phyloP scores from a whole-genome alignment of 2,113 vertebrate species.

The Siniperca chuatsi region DNA sequence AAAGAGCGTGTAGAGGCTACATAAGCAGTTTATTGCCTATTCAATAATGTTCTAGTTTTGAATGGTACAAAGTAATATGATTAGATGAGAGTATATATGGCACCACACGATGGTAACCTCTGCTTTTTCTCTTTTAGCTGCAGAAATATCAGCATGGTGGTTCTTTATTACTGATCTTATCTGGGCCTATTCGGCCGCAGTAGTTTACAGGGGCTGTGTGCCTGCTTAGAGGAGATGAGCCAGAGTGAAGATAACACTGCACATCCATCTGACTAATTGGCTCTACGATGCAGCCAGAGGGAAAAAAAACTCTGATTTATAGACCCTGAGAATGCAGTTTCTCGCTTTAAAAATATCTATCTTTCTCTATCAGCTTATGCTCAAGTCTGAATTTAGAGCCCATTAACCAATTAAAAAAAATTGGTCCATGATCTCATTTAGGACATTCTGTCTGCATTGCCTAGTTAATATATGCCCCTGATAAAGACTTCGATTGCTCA shows the following conservation, averaged over 20 bases:
- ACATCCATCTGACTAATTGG: conserved; percentile 80
- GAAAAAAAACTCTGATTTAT: conserved; percentile 59
- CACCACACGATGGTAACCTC: conserved; percentile 1
- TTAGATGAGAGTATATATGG: conserved; percentile 23
- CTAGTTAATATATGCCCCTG: conserved; percentile 6
- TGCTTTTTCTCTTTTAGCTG: conserved; percentile 37
- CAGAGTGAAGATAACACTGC: conserved; percentile 62
- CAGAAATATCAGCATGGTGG: conserved; percentile 52
- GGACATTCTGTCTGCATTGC: conserved; percentile 6
- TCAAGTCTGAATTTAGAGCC: conserved; percentile 48
- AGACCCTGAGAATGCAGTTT: conserved; percentile 44
- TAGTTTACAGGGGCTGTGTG: conserved; percentile 49
- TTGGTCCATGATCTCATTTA: conserved; percentile 37
- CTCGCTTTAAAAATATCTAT: conserved; percentile 54
- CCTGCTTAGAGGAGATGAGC: conserved; percentile 53
- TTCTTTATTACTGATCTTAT: conserved; percentile 71
- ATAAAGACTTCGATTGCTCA: conserved; percentile 26
- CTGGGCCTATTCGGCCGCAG: conserved; percentile 34
- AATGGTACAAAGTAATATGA: conserved; percentile 42
- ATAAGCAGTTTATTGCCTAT: conserved; percentile 20
- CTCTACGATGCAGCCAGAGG: conserved; percentile 54
- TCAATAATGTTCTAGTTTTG: conserved; percentile 22
- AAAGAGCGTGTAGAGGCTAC: not conserved
- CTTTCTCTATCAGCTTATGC: conserved; percentile 30
- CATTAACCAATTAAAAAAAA: conserved; percentile 63